Conservation (phyloP, 2,888 invertebrate species). For the Chloroclysta siterata region DNA sequence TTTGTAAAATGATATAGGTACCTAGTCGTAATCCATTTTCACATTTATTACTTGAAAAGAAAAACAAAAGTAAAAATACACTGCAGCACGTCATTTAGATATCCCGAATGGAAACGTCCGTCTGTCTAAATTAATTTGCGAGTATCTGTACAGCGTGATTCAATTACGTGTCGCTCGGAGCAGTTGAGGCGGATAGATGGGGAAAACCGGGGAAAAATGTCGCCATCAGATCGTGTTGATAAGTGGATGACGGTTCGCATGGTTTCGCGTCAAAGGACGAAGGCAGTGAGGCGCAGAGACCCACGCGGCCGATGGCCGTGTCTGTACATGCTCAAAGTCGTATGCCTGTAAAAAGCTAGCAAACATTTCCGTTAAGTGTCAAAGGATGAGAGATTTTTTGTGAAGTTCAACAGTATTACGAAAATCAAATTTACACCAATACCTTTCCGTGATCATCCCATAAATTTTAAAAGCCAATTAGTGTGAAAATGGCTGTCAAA, state of each 20-base stretch:
- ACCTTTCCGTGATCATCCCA: neutral
- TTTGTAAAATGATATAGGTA: too few species aligned
- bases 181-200: constrained; percentile 73
- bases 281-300: constrained; percentile 61
- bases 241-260: constrained; percentile 83
- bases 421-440: neutral
- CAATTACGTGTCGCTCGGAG: constrained; percentile 78
- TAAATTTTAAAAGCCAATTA: neutral
- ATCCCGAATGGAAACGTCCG: constrained; percentile 30
- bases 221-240: constrained; percentile 78
- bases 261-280: constrained; percentile 80
- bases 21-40: too few species aligned
- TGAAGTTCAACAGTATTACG: neutral
- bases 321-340: constrained; percentile 14
- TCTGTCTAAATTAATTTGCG: constrained; percentile 77
- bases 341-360: constrained; percentile 4
- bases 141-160: constrained; percentile 69
- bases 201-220: constrained; percentile 83
- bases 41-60: too few species aligned
- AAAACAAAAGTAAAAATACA: neutral
- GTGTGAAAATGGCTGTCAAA: neutral
- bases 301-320: constrained; percentile 43
- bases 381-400: constrained; percentile 13
- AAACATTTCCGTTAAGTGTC: constrained; percentile 18
- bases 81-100: constrained; percentile 19